phyloP scores from a whole-genome alignment of 2,797 vertebrate species.

The Microctenopoma stevenorrisi region DNA sequence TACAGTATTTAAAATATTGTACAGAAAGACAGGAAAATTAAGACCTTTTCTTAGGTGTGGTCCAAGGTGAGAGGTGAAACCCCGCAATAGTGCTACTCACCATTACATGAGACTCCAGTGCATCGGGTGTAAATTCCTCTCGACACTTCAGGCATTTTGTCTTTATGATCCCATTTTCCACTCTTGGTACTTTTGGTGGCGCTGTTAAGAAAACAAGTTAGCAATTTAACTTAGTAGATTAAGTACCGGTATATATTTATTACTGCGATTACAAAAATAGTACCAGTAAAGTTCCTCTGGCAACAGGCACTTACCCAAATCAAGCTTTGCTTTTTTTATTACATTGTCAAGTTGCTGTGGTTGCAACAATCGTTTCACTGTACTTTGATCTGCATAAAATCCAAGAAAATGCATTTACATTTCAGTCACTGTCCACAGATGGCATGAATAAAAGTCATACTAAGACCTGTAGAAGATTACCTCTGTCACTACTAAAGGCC shows the following conservation, averaged over 20 bases:
- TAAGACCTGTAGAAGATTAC: conserved; percentile 34
- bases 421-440: background rate
- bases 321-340: conserved; percentile 82
- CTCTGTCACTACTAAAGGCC: conserved; percentile 46
- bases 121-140: conserved; percentile 89
- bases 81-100: conserved; percentile 77
- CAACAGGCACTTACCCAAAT: conserved; percentile 63
- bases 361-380: conserved; percentile 75
- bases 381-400: conserved; percentile 66
- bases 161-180: conserved; percentile 89
- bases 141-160: conserved; percentile 92
- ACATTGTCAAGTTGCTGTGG: conserved; percentile 64
- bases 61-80: no score
- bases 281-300: background rate
- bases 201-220: conserved; percentile 61
- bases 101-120: conserved; percentile 89
- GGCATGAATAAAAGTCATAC: no score
- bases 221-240: background rate
- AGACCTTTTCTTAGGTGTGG: no score
- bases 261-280: background rate
- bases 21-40: no score
- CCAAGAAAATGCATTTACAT: conserved; percentile 18
- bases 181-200: conserved; percentile 58
- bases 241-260: background rate
- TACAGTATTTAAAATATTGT: no score